Evolutionary conservation across 2,888 invertebrate species (phyloP), one percentile per base, ranked within the genome.

Genomic region (Mystacides longicornis): DNA sequence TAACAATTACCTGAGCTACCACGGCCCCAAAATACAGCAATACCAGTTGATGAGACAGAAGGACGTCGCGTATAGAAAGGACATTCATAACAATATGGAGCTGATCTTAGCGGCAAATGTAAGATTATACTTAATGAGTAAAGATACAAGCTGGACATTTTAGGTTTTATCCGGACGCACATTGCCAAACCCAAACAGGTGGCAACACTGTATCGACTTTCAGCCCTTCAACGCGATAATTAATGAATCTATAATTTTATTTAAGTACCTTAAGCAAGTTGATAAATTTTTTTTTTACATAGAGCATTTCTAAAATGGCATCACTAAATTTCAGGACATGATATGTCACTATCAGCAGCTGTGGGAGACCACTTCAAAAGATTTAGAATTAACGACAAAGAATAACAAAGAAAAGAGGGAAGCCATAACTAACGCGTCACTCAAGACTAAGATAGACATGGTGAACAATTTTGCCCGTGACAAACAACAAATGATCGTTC

Each of bases 371-470:
- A 71, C 71, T 2, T 72, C 73, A 0, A 73, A 69, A 47, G 71
- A 70, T 2, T 71, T 75, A 62, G 69, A 73, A 1, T 67, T 71
- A 1, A 77, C 78, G 56, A 55, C 79, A 11, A 68, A 69, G n/a
- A 73, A 78, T 23, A 71, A 80, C 66, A 67, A 67, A 51, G 64
- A 64, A 9, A 73, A 77, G 11, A 78, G 77, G 46, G 77, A 78
- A 14, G 69, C 77, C 23, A 64, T 82, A 11, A 68, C 73, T 0
- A 68, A 67, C n/a, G 72, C 72, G 18, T 73, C 78, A 59, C 70
- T 71, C 61, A 74, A 70, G 64, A 69, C 81, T 64, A 83, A 83
- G 62, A 69, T 64, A 16, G 73, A 75, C n/a, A 72, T 82, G 4
- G 80, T 81, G 56, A 60, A 67, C 0, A 75, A 78, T 53, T 71